Percentiles rank a stretch among this genome's conserved stretches.
Evolutionary conservation across 2,113 vertebrate genomes (phyloP).

Genomic region (Crypturellus undulatus): DNA sequence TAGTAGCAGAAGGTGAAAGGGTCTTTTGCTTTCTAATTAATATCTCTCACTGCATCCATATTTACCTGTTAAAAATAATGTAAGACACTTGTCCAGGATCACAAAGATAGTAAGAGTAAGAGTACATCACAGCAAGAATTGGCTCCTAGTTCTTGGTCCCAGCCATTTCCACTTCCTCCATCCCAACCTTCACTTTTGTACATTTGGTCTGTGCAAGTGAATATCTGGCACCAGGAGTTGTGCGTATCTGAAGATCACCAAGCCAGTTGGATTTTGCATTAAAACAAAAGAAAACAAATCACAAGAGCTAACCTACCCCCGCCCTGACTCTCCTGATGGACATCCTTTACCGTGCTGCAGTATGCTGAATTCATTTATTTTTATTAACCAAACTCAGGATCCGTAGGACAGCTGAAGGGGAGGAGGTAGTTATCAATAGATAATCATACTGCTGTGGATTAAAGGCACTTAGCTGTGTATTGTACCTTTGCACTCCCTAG

Average conservation of each 20-base stretch:
- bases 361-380: conserved; percentile 18
- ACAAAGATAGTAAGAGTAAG: conserved; percentile 11
- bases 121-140: conserved; percentile 17
- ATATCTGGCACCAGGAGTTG: conserved; percentile 5
- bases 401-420: not conserved
- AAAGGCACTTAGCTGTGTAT: conserved; percentile 21
- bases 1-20: conserved; percentile 46
- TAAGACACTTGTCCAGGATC: not conserved
- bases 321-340: not conserved
- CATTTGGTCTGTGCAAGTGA: conserved; percentile 38
- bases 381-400: conserved; percentile 33
- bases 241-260: conserved; percentile 44
- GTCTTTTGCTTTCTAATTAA: conserved; percentile 43
- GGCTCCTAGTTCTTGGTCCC: conserved; percentile 16
- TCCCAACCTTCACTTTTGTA: conserved; percentile 9
- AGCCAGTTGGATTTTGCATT: conserved; percentile 39
- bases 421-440: conserved; percentile 55
- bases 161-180: conserved; percentile 57
- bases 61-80: conserved; percentile 29
- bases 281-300: conserved; percentile 48
- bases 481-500: conserved; percentile 50
- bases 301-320: not conserved
- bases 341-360: not conserved
- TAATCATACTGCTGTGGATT: conserved; percentile 29
- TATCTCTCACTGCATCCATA: conserved; percentile 17